Base-by-base conservation (phyloP, 2,113 vertebrate species). In the Hippocampus comes region DNA sequence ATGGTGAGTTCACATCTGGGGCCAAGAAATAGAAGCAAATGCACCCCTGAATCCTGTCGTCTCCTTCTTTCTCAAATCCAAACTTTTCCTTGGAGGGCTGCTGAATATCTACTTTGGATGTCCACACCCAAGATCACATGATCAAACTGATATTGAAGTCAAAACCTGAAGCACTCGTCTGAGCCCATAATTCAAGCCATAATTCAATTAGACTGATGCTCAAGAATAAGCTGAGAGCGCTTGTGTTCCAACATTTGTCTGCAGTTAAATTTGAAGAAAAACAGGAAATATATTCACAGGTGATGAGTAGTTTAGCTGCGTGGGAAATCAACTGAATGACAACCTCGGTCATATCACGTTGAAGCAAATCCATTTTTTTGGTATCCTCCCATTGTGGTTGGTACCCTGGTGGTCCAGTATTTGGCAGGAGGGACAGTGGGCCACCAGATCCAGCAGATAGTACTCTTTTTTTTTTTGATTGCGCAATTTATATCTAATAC, bases 21-120 rank as follows among this genome's bases (percentile, higher is more conserved):
- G 78, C 84, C 83, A 77, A 79, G 72, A 86, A 69, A 75, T 56
- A 78, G 78, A 84, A 5, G 65, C 73, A 68, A 74, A 70, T 6
- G 1, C 27, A 76, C 38, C 18, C 57, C 71, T 61, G 68, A 75
- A 65, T 77, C 72, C 71, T 0, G 17, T 74, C 70, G 67, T 65
- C 71, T 59, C 55, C 11, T 63, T 41, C 71, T 15, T 0, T 30
- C 46, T 71, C 25, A 63, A 34, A 79, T 71, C 67, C 23, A 69
- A 68, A 56, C 61, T 53, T 72, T 68, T 53, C 49, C 71, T 60
- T 49, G 38, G 27, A 34, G 59, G 27, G 53, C 49, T 61, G 27
- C 34, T 55, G 25, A 60, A 14, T 20, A 34, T n/a, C 21, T 21
- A 56, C 67, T 63, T 53, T 4, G 18, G 9, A 57, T 42, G 34